Evolutionary conservation across 2,888 invertebrate species (phyloP).

Genomic region (Thelaira solivaga): DNA sequence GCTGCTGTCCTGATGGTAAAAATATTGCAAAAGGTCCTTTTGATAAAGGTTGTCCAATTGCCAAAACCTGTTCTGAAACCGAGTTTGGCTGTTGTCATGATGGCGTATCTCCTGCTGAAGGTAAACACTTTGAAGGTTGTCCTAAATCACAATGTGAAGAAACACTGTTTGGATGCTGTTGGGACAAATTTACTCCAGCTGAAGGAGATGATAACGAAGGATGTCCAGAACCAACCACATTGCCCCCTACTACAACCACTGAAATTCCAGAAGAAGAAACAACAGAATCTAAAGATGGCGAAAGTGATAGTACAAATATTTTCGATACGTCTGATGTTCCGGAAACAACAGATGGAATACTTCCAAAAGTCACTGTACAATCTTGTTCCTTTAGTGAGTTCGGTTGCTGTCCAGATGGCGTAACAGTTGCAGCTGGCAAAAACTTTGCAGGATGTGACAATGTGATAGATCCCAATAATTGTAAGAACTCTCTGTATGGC

Average conservation of each 20-base stretch:
- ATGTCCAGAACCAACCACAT: slow-evolving; percentile 83
- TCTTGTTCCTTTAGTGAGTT: slow-evolving; percentile 76
- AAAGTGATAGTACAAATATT: slow-evolving; percentile 61
- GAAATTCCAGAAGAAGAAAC: slow-evolving; percentile 65
- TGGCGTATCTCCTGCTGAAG: slow-evolving; percentile 86
- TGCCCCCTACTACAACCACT: slow-evolving; percentile 71
- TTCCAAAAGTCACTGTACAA: slow-evolving; percentile 65
- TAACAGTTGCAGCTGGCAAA: slow-evolving; percentile 82
- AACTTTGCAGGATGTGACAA: slow-evolving; percentile 71
- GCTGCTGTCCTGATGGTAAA: slow-evolving; percentile 90
- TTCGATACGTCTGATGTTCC: slow-evolving; percentile 66
- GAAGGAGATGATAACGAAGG: slow-evolving; percentile 88
- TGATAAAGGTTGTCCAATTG: slow-evolving; percentile 85
- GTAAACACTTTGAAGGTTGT: slow-evolving; percentile 85
- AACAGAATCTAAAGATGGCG: slow-evolving; percentile 51
- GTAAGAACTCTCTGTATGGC: slow-evolving; percentile 81
- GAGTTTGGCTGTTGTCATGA: slow-evolving; percentile 89
- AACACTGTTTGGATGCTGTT: slow-evolving; percentile 92
- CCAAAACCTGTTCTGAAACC: slow-evolving; percentile 86
- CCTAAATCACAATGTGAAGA: slow-evolving; percentile 85
- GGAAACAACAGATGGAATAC: slow-evolving; percentile 66
- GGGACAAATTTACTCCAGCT: slow-evolving; percentile 86
- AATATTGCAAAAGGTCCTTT: slow-evolving; percentile 89
- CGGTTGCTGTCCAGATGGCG: slow-evolving; percentile 86
- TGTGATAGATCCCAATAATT: slow-evolving; percentile 74